Conservation (phyloP, 1,140 invertebrate genomes). For the Oryctes rhinoceros region DNA sequence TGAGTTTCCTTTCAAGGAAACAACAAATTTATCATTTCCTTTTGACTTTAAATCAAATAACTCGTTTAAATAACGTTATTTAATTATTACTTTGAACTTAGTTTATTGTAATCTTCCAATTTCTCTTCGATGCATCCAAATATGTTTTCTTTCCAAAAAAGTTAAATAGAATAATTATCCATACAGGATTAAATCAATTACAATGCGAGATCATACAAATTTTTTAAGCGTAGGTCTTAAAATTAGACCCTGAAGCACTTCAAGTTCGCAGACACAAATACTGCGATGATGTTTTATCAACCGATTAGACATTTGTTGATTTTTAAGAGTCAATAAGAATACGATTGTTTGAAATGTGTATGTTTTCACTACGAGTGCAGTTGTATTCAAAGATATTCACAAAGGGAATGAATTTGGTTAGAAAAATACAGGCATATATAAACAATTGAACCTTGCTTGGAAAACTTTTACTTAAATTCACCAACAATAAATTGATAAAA, state of each 20-base stretch:
- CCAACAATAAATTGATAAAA: too few species aligned
- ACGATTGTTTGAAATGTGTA: neutral
- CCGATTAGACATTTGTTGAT: neutral
- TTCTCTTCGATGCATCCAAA: neutral
- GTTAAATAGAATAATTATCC: neutral
- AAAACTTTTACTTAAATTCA: too few species aligned
- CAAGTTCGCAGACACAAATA: neutral
- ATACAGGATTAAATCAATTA: neutral
- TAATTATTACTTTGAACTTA: too few species aligned
- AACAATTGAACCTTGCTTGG: too few species aligned
- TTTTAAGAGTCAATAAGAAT: neutral
- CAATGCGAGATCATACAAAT: neutral
- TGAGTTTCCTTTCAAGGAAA: too few species aligned
- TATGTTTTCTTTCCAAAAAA: too few species aligned
- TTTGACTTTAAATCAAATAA: too few species aligned
- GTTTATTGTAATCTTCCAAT: neutral
- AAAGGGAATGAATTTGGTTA: too few species aligned
- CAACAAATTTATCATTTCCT: too few species aligned
- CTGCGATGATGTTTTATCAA: neutral
- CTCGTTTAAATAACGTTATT: too few species aligned
- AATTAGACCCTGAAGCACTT: neutral
- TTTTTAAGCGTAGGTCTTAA: neutral
- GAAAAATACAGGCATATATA: too few species aligned
- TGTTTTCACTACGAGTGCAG: neutral
- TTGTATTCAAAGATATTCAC: neutral